phyloP scores from a whole-genome alignment of 2,797 vertebrate genomes.

The Notolabrus celidotus region DNA sequence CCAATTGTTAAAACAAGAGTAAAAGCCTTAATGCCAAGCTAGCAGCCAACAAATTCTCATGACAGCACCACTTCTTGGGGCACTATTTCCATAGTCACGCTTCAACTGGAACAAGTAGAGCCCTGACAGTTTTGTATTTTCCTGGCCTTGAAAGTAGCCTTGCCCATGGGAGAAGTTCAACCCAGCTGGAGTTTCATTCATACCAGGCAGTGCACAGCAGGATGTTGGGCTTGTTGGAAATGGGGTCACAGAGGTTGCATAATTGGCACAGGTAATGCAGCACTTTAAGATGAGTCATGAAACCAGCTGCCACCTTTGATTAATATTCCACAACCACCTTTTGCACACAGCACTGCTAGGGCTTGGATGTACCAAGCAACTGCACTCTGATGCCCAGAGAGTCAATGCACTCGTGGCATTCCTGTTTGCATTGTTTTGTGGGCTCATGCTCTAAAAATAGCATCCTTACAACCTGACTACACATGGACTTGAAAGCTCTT shows the following conservation, averaged over 20 bases:
- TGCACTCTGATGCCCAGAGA: not conserved
- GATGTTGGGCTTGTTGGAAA: not conserved
- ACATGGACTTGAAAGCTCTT: not conserved
- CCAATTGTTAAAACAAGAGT: not conserved
- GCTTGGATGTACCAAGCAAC: not conserved
- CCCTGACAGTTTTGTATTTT: not conserved
- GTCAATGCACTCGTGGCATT: not conserved
- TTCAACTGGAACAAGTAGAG: not conserved
- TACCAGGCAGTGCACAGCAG: not conserved
- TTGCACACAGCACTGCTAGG: not conserved
- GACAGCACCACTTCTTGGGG: not conserved
- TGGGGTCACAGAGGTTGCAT: not conserved
- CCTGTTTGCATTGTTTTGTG: not conserved
- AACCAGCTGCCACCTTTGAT: constrained; percentile 6
- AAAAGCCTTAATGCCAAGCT: not conserved
- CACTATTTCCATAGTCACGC: not conserved
- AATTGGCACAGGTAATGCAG: not conserved
- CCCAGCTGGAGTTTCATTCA: not conserved
- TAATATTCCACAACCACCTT: not conserved
- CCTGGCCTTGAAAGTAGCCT: constrained; percentile 5
- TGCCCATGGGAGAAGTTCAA: not conserved
- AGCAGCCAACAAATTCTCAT: not conserved
- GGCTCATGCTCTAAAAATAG: not conserved
- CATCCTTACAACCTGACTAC: not conserved
- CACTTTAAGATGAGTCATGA: not conserved